These are phyloP conservation scores for Limonius californicus DNA, from an alignment of 1,140 invertebrate species.

Conservation along the genomic window DNA sequence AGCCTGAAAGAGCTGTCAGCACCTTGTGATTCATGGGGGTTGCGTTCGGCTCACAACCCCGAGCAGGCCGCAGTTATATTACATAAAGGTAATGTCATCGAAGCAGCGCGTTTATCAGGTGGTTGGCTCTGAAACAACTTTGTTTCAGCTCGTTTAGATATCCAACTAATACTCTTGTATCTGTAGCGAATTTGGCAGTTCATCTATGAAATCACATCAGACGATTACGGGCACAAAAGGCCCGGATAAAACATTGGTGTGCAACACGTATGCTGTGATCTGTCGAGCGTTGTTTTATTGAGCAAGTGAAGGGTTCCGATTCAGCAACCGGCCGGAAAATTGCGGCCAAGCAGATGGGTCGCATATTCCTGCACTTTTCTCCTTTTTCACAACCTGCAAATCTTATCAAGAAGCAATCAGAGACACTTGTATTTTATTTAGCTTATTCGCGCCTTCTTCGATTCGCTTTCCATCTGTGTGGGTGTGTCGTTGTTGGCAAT, in stretches of 20 bases:
- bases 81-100: slow-evolving; percentile 13
- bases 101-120: slow-evolving; percentile 11
- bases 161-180: slow-evolving; percentile 28
- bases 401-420: not conserved
- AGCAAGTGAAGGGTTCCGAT: slow-evolving; percentile 26
- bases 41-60: slow-evolving; percentile 4
- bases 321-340: slow-evolving; percentile 36
- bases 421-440: not conserved
- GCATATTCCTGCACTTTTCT: not conserved
- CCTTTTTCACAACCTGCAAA: not conserved
- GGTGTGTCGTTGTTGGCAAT: not conserved
- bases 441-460: not conserved
- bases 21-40: slow-evolving; percentile 11
- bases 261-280: slow-evolving; percentile 34
- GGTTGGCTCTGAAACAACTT: slow-evolving; percentile 31
- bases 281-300: slow-evolving; percentile 36
- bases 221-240: slow-evolving; percentile 36
- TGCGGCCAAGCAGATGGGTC: slow-evolving; percentile 23
- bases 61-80: slow-evolving; percentile 6
- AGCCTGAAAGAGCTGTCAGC: slow-evolving; percentile 9
- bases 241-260: slow-evolving; percentile 18
- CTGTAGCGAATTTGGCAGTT: slow-evolving; percentile 30
- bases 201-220: slow-evolving; percentile 44
- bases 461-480: not conserved
- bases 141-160: slow-evolving; percentile 35